Base-by-base conservation (phyloP, 2,113 vertebrate genomes). In the Rhynchopsitta pachyrhyncha region DNA sequence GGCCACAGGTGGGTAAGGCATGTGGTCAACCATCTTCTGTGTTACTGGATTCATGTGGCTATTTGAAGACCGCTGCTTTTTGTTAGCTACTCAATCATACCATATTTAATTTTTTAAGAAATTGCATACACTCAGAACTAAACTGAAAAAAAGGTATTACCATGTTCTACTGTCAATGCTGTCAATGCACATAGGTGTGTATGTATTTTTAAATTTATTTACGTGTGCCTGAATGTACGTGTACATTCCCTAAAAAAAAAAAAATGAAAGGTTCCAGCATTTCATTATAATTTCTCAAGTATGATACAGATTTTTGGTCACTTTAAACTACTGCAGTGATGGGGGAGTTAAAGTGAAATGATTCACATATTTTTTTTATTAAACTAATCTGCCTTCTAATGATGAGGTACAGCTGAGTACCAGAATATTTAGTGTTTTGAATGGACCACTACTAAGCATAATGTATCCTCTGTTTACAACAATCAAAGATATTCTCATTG, bases 381-480 rank as follows among this genome's bases (percentile, higher is more conserved):
- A 94, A 92, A 46, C 17, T 96, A 92, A 92, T 86, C 69, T 96
- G 31, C 16, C 28, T 95, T 90, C 47, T 86, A 80, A 82, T 86
- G 68, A 83, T 82, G 87, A 97, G 59, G 17, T 84, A 92, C 33
- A 80, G 63, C 60, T 82, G 69, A 78, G 13, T 81, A 76, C 20
- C 29, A 82, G 60, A 94, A 90, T 20, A 92, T 92, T 70, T 80
- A 69, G 35, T 29, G 4, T 66, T 67, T 88, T 49, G 46, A 94
- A 93, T 77, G 39, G 74, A 79, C 35, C 24, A 73, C 57, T 82
- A 79, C 71, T 94, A 94, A 93, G 67, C 53, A 75, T 50, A 94
- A 93, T 88, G 13, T 85, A 86, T 91, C 83, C 63, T 92, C 74
- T 97, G 74, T 96, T 97, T 97, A 78, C 90, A 92, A 93, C 97